phyloP scores from a whole-genome alignment of 2,797 vertebrate species.

The Anniella stebbinsi region DNA sequence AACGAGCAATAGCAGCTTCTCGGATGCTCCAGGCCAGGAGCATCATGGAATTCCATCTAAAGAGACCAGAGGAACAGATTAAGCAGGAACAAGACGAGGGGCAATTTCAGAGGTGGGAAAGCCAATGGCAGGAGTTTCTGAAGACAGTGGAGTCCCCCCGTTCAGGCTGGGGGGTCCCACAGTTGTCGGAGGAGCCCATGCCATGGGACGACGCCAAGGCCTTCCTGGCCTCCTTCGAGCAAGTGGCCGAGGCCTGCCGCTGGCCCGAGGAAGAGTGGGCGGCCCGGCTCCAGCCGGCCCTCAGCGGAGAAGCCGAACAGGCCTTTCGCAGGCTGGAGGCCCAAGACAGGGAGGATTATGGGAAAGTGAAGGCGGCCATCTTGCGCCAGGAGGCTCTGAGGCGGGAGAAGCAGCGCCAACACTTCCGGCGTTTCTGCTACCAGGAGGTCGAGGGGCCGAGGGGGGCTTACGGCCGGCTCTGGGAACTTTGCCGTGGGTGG shows the following conservation, averaged over 20 bases:
- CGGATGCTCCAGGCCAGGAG: neutral
- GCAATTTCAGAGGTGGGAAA: neutral
- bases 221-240: constrained; percentile 12
- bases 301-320: no score
- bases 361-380: neutral
- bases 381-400: neutral
- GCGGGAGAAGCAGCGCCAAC: neutral
- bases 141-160: neutral
- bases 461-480: neutral
- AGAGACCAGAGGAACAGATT: neutral
- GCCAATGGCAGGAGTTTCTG: constrained; percentile 3
- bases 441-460: neutral
- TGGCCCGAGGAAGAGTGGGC: neutral
- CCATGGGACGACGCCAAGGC: neutral
- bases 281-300: no score
- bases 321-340: no score
- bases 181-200: no score
- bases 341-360: no score
- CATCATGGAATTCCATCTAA: neutral
- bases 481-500: neutral
- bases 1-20: neutral
- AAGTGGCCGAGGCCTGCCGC: constrained; percentile 1
- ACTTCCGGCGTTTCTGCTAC: constrained; percentile 1
- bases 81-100: neutral
- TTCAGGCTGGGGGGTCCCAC: neutral